phyloP scores from a whole-genome alignment of 2,797 vertebrate genomes.

The Atherinosoma microstoma region DNA sequence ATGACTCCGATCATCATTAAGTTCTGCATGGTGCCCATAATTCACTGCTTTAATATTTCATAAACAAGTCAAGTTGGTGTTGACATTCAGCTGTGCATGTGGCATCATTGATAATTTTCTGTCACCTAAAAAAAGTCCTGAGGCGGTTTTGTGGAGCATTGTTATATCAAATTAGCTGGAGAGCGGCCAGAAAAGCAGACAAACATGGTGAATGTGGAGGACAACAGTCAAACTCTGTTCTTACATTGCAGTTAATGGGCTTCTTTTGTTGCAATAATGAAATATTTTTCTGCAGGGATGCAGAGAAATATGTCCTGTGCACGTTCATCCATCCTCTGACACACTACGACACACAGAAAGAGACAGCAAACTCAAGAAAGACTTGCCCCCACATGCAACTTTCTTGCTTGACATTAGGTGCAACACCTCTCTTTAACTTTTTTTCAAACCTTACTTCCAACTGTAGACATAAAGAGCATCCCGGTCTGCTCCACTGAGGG shows the following conservation, averaged over 20 bases:
- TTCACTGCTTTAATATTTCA: conserved; percentile 86
- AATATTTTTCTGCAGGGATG: conserved; percentile 81
- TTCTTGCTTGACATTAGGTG: conserved; percentile 51
- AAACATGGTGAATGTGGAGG: conserved; percentile 79
- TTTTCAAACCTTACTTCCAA: conserved; percentile 40
- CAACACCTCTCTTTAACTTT: conserved; percentile 38
- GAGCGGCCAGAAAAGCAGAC: conserved; percentile 84
- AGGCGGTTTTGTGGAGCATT: conserved; percentile 83
- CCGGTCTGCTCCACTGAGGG: conserved; percentile 28
- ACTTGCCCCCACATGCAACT: conserved; percentile 36
- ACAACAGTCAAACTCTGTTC: conserved; percentile 80
- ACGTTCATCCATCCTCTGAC: conserved; percentile 57
- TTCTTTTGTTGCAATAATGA: conserved; percentile 88
- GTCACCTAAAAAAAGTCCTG: conserved; percentile 83
- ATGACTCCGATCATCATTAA: conserved; percentile 85
- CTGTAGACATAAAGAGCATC: conserved; percentile 41
- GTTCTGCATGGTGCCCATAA: conserved; percentile 79
- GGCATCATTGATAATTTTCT: conserved; percentile 87
- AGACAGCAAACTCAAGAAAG: conserved; percentile 29
- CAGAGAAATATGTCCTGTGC: conserved; percentile 70
- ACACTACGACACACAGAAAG: conserved; percentile 41
- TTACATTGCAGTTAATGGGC: conserved; percentile 85
- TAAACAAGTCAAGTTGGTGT: conserved; percentile 86
- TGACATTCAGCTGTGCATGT: conserved; percentile 86
- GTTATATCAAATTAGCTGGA: conserved; percentile 90